Percentiles rank a stretch among this genome's conserved stretches.
Evolutionary conservation across 2,113 vertebrate species (phyloP).

Genomic region (Pelmatolapia mariae): DNA sequence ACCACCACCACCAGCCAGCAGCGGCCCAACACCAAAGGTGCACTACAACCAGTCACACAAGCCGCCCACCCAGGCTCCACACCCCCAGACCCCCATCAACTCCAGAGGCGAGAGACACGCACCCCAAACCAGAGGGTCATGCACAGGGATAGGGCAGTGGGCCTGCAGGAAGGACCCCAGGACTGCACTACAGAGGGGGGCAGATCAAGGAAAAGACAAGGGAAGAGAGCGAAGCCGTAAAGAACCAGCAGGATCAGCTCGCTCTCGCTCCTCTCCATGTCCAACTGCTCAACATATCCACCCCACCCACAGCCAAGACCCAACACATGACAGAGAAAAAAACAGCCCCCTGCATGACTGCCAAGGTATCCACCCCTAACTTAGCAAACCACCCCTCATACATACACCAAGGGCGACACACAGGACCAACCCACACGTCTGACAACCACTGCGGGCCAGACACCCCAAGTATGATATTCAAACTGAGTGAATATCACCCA

Average conservation of each 20-base stretch:
- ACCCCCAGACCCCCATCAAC: not conserved
- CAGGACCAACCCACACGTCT: not conserved
- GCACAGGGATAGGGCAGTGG: not conserved
- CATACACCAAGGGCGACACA: accelerated
- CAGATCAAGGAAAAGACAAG: not conserved
- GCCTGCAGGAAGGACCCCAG: not conserved
- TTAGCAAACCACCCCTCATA: not conserved
- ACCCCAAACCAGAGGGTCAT: not conserved
- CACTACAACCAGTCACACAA: not conserved
- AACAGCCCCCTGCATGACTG: not conserved
- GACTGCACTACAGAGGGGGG: not conserved
- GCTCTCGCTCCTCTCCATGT: not conserved
- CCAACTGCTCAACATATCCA: not conserved
- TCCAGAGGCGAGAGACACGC: not conserved
- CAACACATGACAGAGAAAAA: not conserved
- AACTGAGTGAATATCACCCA: not conserved
- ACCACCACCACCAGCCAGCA: not conserved
- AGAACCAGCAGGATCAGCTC: not conserved
- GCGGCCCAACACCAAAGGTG: not conserved
- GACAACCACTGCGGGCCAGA: not conserved
- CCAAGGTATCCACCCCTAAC: not conserved
- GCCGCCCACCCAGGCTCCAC: not conserved
- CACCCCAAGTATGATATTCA: not conserved
- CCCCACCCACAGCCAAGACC: not conserved
- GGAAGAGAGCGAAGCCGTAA: not conserved